Evolutionary conservation across 2,797 vertebrate genomes (phyloP).

Genomic region (Poeciliopsis turneri): DNA sequence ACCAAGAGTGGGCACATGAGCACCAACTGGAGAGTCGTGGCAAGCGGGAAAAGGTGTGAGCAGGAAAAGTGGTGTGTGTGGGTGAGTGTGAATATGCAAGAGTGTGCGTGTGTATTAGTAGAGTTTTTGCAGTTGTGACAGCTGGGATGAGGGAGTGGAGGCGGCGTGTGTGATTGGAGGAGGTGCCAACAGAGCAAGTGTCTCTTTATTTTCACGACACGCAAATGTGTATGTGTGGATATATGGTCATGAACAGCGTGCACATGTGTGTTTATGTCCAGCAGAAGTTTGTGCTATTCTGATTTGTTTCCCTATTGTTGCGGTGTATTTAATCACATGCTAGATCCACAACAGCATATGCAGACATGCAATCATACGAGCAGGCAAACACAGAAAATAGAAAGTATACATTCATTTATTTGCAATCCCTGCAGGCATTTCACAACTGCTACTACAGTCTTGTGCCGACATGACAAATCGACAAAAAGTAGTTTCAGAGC

Average conservation of each 20-base stretch:
- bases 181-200: slow-evolving; percentile 82
- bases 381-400: not conserved
- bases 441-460: not conserved
- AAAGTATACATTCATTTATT: not conserved
- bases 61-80: slow-evolving; percentile 76
- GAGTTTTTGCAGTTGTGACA: slow-evolving; percentile 83
- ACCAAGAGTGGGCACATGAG: slow-evolving; percentile 72
- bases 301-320: slow-evolving; percentile 27
- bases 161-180: slow-evolving; percentile 79
- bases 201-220: slow-evolving; percentile 79
- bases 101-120: slow-evolving; percentile 74
- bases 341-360: not conserved
- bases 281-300: slow-evolving; percentile 18
- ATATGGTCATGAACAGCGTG: slow-evolving; percentile 46
- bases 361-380: not conserved
- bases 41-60: slow-evolving; percentile 79
- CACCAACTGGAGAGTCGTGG: slow-evolving; percentile 74
- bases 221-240: slow-evolving; percentile 58
- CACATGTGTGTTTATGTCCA: slow-evolving; percentile 71
- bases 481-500: not conserved
- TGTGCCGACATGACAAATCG: not conserved
- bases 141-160: slow-evolving; percentile 81
- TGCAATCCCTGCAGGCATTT: not conserved
- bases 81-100: slow-evolving; percentile 75
- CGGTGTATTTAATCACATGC: slow-evolving; percentile 38